phyloP scores from a whole-genome alignment of 2,113 vertebrate species.

The Megaleporinus macrocephalus region DNA sequence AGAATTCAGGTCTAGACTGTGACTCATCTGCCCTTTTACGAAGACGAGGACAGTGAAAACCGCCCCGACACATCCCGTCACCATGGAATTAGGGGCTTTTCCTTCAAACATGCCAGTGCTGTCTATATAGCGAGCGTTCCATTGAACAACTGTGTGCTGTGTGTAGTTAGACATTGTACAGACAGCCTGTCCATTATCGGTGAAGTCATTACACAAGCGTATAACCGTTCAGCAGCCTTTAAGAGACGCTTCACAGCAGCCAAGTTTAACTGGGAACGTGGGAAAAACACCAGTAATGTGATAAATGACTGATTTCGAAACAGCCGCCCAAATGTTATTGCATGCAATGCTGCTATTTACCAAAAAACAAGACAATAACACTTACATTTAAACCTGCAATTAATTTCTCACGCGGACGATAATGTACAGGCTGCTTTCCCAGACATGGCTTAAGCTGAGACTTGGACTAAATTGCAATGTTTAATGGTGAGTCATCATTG shows the following conservation, averaged over 20 bases:
- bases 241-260: slow-evolving; percentile 21
- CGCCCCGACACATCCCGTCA: not conserved
- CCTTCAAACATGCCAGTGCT: not conserved
- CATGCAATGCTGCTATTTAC: slow-evolving; percentile 1
- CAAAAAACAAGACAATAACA: not conserved
- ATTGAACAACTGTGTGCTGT: not conserved
- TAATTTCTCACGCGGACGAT: not conserved
- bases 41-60: not conserved
- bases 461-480: too few relatives aligned
- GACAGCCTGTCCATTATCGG: not conserved
- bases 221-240: not conserved
- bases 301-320: not conserved
- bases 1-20: not conserved
- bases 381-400: not conserved
- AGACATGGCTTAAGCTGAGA: not conserved
- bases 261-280: slow-evolving; percentile 8
- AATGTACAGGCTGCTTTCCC: not conserved
- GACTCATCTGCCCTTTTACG: not conserved
- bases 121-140: not conserved
- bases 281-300: not conserved
- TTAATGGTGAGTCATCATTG: too few relatives aligned
- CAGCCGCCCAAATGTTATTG: slow-evolving; percentile 27
- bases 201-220: not conserved
- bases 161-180: slow-evolving; percentile 4
- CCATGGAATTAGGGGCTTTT: not conserved